Base-by-base conservation (phyloP, 2,113 vertebrate species). In the Hippocampus mohnikei region DNA sequence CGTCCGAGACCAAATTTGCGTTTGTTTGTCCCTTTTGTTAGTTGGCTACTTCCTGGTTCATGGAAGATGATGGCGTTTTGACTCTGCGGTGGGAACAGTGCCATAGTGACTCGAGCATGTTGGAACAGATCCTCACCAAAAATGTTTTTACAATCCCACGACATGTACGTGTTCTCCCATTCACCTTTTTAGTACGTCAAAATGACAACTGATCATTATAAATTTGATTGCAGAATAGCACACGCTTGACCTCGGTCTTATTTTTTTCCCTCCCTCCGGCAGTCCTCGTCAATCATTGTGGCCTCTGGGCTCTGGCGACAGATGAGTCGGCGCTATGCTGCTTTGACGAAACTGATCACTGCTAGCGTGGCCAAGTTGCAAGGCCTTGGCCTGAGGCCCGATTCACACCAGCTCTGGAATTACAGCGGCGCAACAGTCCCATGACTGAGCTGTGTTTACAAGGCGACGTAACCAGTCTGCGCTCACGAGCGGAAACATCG, bases 401-500 rank as follows among this genome's bases (percentile, higher is more conserved):
- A 52, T 77, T 75, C 25, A 79, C 77, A 69, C 84, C 59, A 27
- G 53, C 77, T 84, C 79, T 88, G 87, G 86, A 88, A 77, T 88
- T 80, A 89, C 80, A 89, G 78, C 74, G 63, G 61, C 76, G 80
- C 44, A 15, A 70, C 72, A 79, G 75, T 83, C 80, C 83, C 79
- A 79, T 88, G 85, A 83, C 86, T 81, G 85, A 85, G 82, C 75
- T 85, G 80, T 89, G 86, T 88, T 91, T 90, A 89, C 87, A 87
- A 60, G 78, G 75, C 79, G 81, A 76, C 84, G 85, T 78, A 85
- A 84, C 86, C 85, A 56, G 71, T 82, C 81, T 75, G 20, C 73
- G 84, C 84, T 89, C 81, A 78, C 79, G 87, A 85, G 85, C 66
- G 58, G 75, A 87, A 85, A 79, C 79, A 88, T 84, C 83, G 84